Percentiles rank a stretch among this genome's conserved stretches.
Conservation (phyloP, 2,888 invertebrate genomes). For the Spodoptera picta region DNA sequence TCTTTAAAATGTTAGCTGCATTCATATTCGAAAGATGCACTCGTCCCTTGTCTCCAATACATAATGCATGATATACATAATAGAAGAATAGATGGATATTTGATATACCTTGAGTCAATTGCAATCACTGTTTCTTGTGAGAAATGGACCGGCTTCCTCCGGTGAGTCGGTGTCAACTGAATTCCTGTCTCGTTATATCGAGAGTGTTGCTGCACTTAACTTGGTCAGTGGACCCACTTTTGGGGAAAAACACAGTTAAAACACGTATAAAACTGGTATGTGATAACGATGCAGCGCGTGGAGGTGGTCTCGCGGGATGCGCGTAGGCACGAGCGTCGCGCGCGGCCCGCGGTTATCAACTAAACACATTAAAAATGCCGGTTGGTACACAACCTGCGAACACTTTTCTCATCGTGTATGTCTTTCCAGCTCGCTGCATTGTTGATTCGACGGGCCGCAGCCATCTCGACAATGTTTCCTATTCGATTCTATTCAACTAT, state of each 20-base stretch:
- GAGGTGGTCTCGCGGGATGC: constrained; percentile 58
- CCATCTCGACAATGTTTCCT: constrained; percentile 43
- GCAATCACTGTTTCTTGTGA: constrained; percentile 63
- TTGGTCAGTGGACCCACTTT: constrained; percentile 52
- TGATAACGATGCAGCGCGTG: constrained; percentile 60
- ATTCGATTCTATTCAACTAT: constrained; percentile 47
- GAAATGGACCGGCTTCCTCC: constrained; percentile 54
- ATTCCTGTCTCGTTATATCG: constrained; percentile 29
- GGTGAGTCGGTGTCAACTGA: constrained; percentile 10
- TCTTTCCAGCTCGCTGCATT: constrained; percentile 64
- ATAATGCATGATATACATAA: constrained; percentile 69
- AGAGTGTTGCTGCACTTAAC: constrained; percentile 46
- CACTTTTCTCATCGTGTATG: constrained; percentile 67
- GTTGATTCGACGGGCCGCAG: constrained; percentile 64
- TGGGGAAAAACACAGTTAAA: constrained; percentile 44
- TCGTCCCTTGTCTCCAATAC: constrained; percentile 66
- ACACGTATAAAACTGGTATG: constrained; percentile 57
- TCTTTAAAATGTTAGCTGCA: constrained; percentile 33
- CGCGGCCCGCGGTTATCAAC: constrained; percentile 82
- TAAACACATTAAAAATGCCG: constrained; percentile 82
- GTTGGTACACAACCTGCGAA: constrained; percentile 66
- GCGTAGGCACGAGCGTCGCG: constrained; percentile 75
- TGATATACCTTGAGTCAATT: constrained; percentile 81
- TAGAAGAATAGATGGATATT: constrained; percentile 61
- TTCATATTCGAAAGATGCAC: constrained; percentile 62